Evolutionary conservation across 2,797 vertebrate species (phyloP), one percentile per base, ranked within the genome.

Genomic region (Potorous gilbertii): DNA sequence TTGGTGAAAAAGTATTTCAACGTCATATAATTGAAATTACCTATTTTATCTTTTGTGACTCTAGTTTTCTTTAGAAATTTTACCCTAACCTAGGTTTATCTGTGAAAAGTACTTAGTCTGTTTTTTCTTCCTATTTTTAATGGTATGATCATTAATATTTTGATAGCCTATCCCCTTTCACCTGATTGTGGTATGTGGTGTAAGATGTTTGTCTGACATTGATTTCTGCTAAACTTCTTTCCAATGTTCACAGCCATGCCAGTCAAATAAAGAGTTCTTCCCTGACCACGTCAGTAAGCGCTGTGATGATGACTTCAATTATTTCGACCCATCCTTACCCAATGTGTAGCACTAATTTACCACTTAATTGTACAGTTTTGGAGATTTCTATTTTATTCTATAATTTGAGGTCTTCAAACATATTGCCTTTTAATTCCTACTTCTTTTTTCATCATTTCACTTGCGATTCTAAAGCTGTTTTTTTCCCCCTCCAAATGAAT

Each of bases 1-100:
- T 40, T 21, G n/a, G n/a, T 81, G 18, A 40, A 81, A 40, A 81
- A 4, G 40, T 27, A 50, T 87, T 87, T 87, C 3, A 21, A 9
- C 24, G 46, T 46, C 9, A 4, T 93, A 50, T 66, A 96, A 90
- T 16, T 92, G 34, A 91, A 96, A 96, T 89, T 56, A 92, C 94
- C 91, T 92, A 29, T 50, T 87, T 87, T 28, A 16, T 87, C 74
- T 87, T 87, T 74, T n/a, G 4, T 34, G 12, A 66, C 13, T 8
- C 34, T 87, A 27, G 10, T 46, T 87, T 46, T 87, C 40, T 46
- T 87, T 87, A 46, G 66, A 12, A 50, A 50, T 27, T 87, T 50
- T 50, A 46, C 74, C 40, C 40, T 4, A 46, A 87, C 21, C 3
- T 46, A 40, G 18, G n/a, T 2, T 46, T 81, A 81, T n/a, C 59